Conservation (phyloP, 1,140 invertebrate genomes). For the Caenorhabditis latens region DNA sequence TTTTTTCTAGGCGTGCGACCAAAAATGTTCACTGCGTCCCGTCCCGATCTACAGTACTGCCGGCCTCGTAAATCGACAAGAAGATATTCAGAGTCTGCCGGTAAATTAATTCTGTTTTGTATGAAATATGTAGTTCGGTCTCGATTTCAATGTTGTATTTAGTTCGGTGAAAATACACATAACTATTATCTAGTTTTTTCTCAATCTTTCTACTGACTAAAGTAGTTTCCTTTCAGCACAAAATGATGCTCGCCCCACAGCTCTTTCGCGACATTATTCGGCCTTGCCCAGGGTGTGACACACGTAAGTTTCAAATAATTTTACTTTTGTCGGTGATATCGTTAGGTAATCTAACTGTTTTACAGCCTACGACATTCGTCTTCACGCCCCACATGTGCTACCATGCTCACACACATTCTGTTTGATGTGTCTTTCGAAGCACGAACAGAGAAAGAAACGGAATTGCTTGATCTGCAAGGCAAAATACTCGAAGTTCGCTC, state of each 20-base stretch:
- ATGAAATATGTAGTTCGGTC: neutral
- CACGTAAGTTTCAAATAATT: neutral
- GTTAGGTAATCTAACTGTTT: neutral
- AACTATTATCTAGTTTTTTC: too few species aligned
- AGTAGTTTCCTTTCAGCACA: neutral
- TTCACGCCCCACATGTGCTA: constrained; percentile 20
- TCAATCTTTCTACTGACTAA: too few species aligned
- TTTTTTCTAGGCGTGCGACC: too few species aligned
- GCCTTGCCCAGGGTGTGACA: constrained; percentile 20
- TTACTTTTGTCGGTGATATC: neutral
- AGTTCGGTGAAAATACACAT: too few species aligned
- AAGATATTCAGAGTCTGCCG: neutral
- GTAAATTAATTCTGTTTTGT: neutral
- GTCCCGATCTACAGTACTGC: neutral
- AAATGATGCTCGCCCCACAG: constrained; percentile 33
- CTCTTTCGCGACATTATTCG: constrained; percentile 23
- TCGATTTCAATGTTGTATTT: neutral
- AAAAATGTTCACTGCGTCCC: neutral
- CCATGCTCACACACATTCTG: constrained; percentile 48
- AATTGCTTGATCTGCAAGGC: constrained; percentile 27
- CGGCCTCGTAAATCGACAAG: neutral
- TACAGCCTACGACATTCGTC: constrained; percentile 24
- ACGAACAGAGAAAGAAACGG: constrained; percentile 18
- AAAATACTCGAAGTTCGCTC: constrained; percentile 37
- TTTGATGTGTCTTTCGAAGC: constrained; percentile 33